Evolutionary conservation across 2,888 invertebrate species (phyloP).

Genomic region (Toxonevra muliebris): DNA sequence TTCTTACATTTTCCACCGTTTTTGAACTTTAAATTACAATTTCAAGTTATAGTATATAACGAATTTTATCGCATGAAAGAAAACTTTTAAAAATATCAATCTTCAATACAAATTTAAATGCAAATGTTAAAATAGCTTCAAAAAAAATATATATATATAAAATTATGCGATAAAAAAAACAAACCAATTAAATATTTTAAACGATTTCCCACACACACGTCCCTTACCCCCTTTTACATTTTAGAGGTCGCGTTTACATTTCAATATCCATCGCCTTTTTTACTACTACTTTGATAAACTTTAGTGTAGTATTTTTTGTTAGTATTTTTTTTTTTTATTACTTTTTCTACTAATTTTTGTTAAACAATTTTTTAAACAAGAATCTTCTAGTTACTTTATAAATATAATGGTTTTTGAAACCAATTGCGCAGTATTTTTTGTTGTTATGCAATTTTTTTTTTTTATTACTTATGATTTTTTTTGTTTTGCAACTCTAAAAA

Average conservation of each 20-base stretch:
- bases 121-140: conserved; percentile 10
- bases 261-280: not conserved
- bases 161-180: not conserved
- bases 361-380: conserved; percentile 1
- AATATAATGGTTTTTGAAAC: conserved; percentile 24
- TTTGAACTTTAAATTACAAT: too few species aligned
- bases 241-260: not conserved
- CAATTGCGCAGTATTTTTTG: conserved; percentile 42
- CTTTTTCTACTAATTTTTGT: conserved; percentile 11
- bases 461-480: conserved; percentile 26
- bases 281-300: too few species aligned
- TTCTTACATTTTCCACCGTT: too few species aligned
- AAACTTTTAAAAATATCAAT: too few species aligned
- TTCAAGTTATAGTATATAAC: too few species aligned
- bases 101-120: too few species aligned
- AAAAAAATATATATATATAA: too few species aligned
- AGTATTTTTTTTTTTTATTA: conserved; percentile 13
- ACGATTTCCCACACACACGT: conserved; percentile 31
- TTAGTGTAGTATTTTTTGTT: conserved; percentile 7
- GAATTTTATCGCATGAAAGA: too few species aligned
- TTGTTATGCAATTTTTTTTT: conserved; percentile 33
- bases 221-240: not conserved
- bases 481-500: conserved; percentile 12
- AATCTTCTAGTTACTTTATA: conserved; percentile 23
- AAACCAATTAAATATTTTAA: conserved; percentile 25